Conservation (phyloP, 1,140 invertebrate genomes). For the Magallana angulata region DNA sequence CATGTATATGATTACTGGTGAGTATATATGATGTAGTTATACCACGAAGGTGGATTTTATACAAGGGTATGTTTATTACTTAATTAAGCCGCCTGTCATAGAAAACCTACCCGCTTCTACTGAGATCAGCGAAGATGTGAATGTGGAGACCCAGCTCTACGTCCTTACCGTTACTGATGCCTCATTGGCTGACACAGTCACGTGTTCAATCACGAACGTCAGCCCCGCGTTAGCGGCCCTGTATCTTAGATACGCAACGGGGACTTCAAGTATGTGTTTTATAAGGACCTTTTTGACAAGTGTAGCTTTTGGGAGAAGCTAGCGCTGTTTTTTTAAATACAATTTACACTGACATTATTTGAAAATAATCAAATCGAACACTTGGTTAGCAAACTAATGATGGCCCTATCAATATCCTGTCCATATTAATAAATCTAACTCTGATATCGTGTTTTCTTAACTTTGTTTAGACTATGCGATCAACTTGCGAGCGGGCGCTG, state of each 20-base stretch:
- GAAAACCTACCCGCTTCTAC: constrained; percentile 6
- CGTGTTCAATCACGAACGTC: constrained; percentile 17
- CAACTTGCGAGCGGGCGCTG: background rate
- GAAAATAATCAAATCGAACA: too few relatives aligned
- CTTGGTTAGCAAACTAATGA: too few relatives aligned
- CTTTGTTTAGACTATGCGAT: background rate
- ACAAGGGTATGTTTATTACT: too few relatives aligned
- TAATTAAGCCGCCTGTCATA: constrained; percentile 14
- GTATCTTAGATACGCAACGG: background rate
- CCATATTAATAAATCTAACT: too few relatives aligned
- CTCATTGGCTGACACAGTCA: constrained; percentile 28
- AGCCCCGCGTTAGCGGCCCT: background rate
- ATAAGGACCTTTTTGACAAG: background rate
- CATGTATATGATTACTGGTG: too few relatives aligned
- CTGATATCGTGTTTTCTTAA: too few relatives aligned
- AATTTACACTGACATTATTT: too few relatives aligned
- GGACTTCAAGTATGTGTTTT: constrained; percentile 8
- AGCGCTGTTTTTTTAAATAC: too few relatives aligned
- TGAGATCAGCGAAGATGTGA: constrained; percentile 12
- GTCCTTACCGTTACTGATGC: constrained; percentile 25
- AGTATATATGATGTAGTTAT: too few relatives aligned
- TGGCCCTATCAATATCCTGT: too few relatives aligned
- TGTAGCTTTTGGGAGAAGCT: too few relatives aligned
- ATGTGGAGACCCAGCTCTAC: background rate
- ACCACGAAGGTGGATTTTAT: too few relatives aligned